These are phyloP conservation scores for Ophiothrix spiculata DNA, from an alignment of 35 echinoderm and acorn worm species.

Conservation along the genomic window DNA sequence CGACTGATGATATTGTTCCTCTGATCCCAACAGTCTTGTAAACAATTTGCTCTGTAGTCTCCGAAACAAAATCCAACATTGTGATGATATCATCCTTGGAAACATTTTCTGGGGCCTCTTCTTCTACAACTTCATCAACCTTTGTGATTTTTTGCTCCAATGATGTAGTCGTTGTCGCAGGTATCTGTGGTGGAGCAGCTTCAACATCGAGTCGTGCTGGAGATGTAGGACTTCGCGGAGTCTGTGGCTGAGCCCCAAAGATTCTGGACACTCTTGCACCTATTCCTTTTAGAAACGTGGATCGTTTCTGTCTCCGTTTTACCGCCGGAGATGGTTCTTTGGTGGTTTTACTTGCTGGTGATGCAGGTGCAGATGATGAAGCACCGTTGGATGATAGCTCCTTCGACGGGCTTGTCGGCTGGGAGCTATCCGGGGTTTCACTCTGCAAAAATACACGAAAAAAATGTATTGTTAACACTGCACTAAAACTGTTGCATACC, in stretches of 20 bases:
- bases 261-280: background rate
- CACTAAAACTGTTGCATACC: too few relatives aligned
- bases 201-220: background rate
- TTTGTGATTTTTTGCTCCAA: background rate
- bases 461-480: too few relatives aligned
- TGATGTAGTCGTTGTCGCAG: background rate
- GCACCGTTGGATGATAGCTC: background rate
- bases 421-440: background rate
- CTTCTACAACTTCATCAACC: background rate
- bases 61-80: conserved; percentile 7
- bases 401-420: background rate
- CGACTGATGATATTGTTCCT: background rate
- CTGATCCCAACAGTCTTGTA: background rate
- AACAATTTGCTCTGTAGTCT: background rate
- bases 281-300: background rate
- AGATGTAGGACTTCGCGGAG: background rate
- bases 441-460: too few relatives aligned
- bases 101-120: background rate
- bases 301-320: background rate
- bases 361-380: background rate
- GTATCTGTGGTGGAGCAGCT: background rate
- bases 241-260: background rate
- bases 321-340: background rate
- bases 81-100: background rate
- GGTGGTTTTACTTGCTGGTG: background rate